Conservation (phyloP, 2,888 invertebrate species). For the Lasioglossum morio region DNA sequence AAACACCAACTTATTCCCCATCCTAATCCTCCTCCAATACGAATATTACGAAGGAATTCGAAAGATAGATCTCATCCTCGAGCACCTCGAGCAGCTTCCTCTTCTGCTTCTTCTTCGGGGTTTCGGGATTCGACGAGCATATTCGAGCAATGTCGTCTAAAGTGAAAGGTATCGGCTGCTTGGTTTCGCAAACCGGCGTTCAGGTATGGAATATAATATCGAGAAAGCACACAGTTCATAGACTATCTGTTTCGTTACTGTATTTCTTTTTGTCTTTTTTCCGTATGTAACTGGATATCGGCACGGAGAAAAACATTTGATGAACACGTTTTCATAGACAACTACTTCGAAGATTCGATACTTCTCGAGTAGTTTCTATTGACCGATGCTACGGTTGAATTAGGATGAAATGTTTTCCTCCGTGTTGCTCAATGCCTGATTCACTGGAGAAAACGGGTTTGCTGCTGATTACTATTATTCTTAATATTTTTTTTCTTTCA, state of each 20-base stretch:
- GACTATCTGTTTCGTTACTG: constrained; percentile 58
- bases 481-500: constrained; percentile 27
- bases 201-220: constrained; percentile 79
- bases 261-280: constrained; percentile 39
- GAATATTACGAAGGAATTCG: constrained; percentile 57
- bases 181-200: constrained; percentile 76
- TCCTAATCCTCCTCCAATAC: constrained; percentile 27
- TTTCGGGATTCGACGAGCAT: constrained; percentile 76
- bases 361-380: background rate
- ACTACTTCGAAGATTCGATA: background rate
- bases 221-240: constrained; percentile 48
- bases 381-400: background rate
- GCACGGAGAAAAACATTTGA: constrained; percentile 60
- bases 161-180: constrained; percentile 74
- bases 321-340: background rate
- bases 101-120: constrained; percentile 75
- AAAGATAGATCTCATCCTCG: constrained; percentile 56
- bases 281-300: constrained; percentile 29
- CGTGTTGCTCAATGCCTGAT: constrained; percentile 37
- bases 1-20: constrained; percentile 63
- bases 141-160: constrained; percentile 71
- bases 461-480: constrained; percentile 48
- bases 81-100: constrained; percentile 73
- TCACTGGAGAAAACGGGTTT: constrained; percentile 66
- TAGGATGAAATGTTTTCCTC: constrained; percentile 58